Conservation (phyloP, 1,140 invertebrate species). For the Oreohelix idahoensis region DNA sequence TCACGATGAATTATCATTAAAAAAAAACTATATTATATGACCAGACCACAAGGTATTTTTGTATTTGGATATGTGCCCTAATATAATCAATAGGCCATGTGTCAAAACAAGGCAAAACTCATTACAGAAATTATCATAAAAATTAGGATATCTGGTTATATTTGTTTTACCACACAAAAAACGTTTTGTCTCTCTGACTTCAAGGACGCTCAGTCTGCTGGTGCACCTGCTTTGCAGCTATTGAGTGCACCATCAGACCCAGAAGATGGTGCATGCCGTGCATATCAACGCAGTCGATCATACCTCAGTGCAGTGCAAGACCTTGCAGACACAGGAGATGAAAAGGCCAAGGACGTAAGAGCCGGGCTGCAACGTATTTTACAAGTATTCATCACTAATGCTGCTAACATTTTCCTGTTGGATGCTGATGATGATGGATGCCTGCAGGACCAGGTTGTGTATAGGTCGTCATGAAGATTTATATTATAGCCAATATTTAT, state of each 20-base stretch:
- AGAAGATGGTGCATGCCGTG: conserved; percentile 42
- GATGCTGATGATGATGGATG: conserved; percentile 50
- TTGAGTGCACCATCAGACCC: conserved; percentile 17
- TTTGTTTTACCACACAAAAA: too few species aligned
- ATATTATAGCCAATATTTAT: too few species aligned
- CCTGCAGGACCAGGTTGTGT: conserved; percentile 61
- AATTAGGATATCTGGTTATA: too few species aligned
- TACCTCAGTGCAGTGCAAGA: conserved; percentile 67
- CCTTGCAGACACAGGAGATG: conserved; percentile 57
- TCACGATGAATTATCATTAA: too few species aligned
- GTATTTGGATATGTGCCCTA: too few species aligned
- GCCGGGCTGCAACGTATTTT: conserved; percentile 84
- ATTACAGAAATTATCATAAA: too few species aligned
- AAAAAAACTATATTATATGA: too few species aligned
- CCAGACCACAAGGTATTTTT: too few species aligned
- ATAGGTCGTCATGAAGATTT: too few species aligned
- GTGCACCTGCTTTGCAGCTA: conserved; percentile 44
- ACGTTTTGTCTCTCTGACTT: too few species aligned
- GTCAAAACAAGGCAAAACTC: too few species aligned
- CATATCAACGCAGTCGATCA: conserved; percentile 61
- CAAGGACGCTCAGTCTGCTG: conserved; percentile 54
- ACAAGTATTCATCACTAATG: conserved; percentile 95
- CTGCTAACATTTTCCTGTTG: conserved; percentile 88
- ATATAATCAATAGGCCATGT: too few species aligned
- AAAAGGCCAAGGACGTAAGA: conserved; percentile 57